These are phyloP conservation scores for Meiosimyza decipiens DNA, from an alignment of 2,888 invertebrate species.

Conservation along the genomic window DNA sequence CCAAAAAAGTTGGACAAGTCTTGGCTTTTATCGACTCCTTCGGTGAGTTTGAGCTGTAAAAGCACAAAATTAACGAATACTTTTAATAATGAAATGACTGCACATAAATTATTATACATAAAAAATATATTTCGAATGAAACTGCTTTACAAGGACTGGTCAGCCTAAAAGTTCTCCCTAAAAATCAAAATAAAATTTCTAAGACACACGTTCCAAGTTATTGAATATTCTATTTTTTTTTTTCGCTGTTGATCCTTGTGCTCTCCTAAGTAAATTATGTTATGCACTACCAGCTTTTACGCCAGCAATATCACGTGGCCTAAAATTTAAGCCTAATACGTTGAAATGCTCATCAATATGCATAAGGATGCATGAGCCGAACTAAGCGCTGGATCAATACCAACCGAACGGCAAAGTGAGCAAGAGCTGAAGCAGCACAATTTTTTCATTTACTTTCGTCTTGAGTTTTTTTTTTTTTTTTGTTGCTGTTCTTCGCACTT, in stretches of 20 bases:
- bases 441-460: neutral
- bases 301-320: neutral
- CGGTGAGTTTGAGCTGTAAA: too few species aligned
- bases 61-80: too few species aligned
- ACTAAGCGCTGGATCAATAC: neutral
- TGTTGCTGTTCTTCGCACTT: neutral
- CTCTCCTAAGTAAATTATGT: neutral
- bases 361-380: slow-evolving; percentile 4
- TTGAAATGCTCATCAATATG: slow-evolving; percentile 12
- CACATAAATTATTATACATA: too few species aligned
- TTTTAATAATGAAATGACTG: too few species aligned
- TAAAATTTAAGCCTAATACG: neutral
- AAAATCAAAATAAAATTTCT: neutral
- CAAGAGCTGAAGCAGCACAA: neutral
- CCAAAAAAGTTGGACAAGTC: too few species aligned
- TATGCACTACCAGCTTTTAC: neutral
- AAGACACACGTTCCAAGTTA: neutral
- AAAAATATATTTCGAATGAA: too few species aligned
- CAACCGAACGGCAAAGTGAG: neutral
- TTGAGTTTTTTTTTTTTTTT: too few species aligned
- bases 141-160: too few species aligned
- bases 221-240: too few species aligned
- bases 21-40: too few species aligned
- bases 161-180: neutral
- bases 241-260: neutral